These are phyloP conservation scores for Pipistrellus nathusii DNA, from an alignment of 2,797 vertebrate species.

Conservation along the genomic window DNA sequence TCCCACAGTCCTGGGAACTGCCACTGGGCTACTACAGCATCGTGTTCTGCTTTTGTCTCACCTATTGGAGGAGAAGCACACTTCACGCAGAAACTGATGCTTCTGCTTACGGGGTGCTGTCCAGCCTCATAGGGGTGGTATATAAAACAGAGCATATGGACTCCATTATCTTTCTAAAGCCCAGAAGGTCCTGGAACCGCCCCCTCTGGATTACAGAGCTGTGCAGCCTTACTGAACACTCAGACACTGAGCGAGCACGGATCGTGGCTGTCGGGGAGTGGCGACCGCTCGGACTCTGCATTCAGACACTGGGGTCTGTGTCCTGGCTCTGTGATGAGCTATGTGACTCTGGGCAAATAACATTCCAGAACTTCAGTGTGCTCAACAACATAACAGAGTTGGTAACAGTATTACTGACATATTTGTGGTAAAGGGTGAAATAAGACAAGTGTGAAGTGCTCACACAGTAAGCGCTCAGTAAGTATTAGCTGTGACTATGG, in stretches of 20 bases:
- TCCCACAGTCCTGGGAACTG: conserved; percentile 6
- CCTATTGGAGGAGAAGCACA: neutral
- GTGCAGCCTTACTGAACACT: neutral
- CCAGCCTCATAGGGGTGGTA: neutral
- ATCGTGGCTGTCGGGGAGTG: neutral
- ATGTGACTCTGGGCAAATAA: neutral
- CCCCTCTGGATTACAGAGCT: neutral
- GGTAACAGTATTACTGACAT: neutral
- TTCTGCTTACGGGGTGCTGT: neutral
- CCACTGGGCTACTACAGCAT: neutral
- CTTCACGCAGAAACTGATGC: neutral
- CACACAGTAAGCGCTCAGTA: neutral
- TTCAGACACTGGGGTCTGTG: neutral
- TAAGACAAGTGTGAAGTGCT: neutral
- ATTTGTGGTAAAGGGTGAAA: conserved; percentile 17
- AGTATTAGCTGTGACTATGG: no score
- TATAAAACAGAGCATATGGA: neutral
- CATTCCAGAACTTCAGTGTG: neutral
- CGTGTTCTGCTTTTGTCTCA: neutral
- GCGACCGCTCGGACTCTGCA: neutral
- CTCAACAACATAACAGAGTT: neutral
- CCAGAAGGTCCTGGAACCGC: neutral
- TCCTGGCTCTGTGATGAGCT: neutral
- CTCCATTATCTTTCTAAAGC: neutral
- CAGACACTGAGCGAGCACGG: neutral